phyloP scores from a whole-genome alignment of 23 tunicate genomes.

The Oikopleura albicans region DNA sequence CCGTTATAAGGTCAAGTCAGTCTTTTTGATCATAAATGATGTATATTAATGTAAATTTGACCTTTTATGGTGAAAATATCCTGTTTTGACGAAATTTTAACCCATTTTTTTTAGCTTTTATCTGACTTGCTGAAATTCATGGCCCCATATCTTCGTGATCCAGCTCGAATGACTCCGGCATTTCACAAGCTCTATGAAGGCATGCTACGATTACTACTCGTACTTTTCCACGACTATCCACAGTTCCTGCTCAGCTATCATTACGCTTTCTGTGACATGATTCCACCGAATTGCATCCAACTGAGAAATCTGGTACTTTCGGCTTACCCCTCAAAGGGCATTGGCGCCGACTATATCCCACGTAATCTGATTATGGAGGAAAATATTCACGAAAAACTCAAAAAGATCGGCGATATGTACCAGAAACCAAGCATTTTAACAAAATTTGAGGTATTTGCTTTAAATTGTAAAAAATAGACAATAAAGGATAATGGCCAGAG shows the following conservation, averaged over 20 bases:
- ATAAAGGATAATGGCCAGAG: no score
- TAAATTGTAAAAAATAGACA: no score
- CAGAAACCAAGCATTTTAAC: not conserved
- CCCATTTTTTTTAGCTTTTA: constrained; percentile 17
- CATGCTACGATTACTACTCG: constrained; percentile 67
- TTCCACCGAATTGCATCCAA: constrained; percentile 96
- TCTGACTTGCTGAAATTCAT: constrained; percentile 67
- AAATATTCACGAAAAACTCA: not conserved
- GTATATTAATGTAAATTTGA: no score
- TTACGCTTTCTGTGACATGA: constrained; percentile 92
- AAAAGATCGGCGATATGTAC: not conserved
- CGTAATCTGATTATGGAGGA: not conserved
- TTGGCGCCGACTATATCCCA: not conserved
- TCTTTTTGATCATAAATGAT: no score
- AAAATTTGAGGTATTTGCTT: not conserved
- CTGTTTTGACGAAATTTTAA: no score
- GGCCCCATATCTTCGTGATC: constrained; percentile 77
- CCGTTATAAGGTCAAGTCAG: no score
- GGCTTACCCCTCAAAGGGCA: constrained; percentile 27
- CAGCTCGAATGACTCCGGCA: not conserved
- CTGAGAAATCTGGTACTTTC: constrained; percentile 73
- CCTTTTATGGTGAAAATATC: no score
- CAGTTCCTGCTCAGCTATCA: constrained; percentile 88
- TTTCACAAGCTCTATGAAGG: constrained; percentile 33
- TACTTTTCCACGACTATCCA: constrained; percentile 88